Evolutionary conservation across 2,113 vertebrate species (phyloP).

Genomic region (Oreochromis niloticus): DNA sequence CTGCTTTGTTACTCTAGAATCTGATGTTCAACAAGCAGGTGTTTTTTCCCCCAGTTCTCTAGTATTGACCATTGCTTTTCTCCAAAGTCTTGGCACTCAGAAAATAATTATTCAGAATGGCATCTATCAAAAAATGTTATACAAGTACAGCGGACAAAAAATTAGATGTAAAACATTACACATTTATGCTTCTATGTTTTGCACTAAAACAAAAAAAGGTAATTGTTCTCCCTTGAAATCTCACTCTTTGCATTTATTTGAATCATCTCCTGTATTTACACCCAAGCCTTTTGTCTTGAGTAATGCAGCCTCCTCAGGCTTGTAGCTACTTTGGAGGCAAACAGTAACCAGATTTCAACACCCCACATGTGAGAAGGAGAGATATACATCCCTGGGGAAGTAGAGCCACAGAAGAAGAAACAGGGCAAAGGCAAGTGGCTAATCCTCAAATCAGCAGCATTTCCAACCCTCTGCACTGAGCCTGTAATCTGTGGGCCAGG

Average conservation of each 20-base stretch:
- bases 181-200: neutral
- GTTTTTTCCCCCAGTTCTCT: rapidly evolving
- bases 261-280: neutral
- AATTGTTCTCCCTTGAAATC: neutral
- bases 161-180: neutral
- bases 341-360: neutral
- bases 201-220: neutral
- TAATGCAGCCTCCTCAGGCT: neutral
- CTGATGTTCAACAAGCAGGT: neutral
- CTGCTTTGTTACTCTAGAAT: neutral
- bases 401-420: neutral
- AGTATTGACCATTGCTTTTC: neutral
- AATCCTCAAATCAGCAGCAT: slow-evolving; percentile 23
- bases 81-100: neutral
- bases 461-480: neutral
- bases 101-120: neutral
- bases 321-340: neutral
- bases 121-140: neutral
- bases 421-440: slow-evolving; percentile 48
- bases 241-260: neutral
- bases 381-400: neutral
- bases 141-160: neutral
- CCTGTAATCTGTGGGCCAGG: neutral
- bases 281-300: neutral
- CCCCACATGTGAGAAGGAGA: neutral